These are phyloP conservation scores for Lasioglossum malachurum DNA, from an alignment of 2,888 invertebrate species.

Conservation along the genomic window DNA sequence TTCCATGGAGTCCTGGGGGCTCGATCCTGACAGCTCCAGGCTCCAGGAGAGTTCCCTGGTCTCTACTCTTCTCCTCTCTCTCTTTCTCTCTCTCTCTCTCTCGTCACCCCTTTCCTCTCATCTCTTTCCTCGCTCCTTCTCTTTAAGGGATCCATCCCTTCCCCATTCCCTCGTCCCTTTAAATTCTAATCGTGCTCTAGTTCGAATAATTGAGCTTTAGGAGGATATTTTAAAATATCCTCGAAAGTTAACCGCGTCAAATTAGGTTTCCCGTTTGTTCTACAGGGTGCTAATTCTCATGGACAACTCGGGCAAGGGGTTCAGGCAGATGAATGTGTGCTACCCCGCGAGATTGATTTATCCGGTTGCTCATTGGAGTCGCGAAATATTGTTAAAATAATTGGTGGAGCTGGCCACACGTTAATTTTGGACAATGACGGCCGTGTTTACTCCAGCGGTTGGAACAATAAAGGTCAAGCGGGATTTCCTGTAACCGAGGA, in stretches of 20 bases:
- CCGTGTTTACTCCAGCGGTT: conserved; percentile 91
- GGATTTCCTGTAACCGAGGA: conserved; percentile 86
- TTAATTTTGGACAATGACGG: conserved; percentile 89
- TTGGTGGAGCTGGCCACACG: conserved; percentile 92
- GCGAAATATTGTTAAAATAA: conserved; percentile 87
- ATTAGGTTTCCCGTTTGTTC: conserved; percentile 34
- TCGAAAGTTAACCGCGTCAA: background rate
- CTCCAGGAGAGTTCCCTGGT: no score
- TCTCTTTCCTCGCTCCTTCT: background rate
- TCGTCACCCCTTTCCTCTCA: no score
- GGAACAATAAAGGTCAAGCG: conserved; percentile 91
- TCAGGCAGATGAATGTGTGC: conserved; percentile 89
- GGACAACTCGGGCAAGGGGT: conserved; percentile 91
- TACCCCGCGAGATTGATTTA: conserved; percentile 86
- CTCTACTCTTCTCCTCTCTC: no score
- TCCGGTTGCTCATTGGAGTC: conserved; percentile 80
- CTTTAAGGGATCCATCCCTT: background rate
- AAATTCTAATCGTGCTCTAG: background rate
- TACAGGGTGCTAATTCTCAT: conserved; percentile 93
- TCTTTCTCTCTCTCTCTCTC: no score
- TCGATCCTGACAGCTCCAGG: no score
- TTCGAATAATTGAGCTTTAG: background rate
- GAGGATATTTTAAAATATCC: background rate
- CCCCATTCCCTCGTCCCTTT: background rate
- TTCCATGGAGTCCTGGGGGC: no score